These are phyloP conservation scores for Prochilodus magdalenae DNA, from an alignment of 2,113 vertebrate species.

Conservation along the genomic window DNA sequence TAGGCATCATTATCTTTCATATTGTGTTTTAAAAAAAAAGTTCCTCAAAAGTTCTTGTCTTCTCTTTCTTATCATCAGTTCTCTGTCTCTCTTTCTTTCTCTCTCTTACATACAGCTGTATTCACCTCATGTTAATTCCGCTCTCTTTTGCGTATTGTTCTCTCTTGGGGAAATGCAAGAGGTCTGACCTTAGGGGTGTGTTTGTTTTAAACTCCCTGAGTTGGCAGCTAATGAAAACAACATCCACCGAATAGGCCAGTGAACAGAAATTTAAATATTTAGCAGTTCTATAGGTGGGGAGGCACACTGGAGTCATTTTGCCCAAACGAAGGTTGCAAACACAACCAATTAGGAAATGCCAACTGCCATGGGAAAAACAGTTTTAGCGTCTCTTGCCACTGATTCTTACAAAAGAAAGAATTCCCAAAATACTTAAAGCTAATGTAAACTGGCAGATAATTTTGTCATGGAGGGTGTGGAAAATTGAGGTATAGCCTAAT, in stretches of 20 bases:
- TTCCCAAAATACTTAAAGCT: not conserved
- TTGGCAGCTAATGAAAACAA: slow-evolving; percentile 65
- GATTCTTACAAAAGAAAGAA: not conserved
- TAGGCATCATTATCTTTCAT: too few relatives aligned
- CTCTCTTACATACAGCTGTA: too few relatives aligned
- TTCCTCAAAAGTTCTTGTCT: too few relatives aligned
- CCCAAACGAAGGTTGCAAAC: slow-evolving; percentile 52
- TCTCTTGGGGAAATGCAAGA: slow-evolving; percentile 60
- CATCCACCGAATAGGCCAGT: slow-evolving; percentile 47
- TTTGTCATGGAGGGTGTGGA: not conserved
- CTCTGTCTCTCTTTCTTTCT: too few relatives aligned
- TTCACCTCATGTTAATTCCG: slow-evolving; percentile 63
- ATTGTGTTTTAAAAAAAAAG: too few relatives aligned
- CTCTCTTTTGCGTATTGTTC: slow-evolving; percentile 58
- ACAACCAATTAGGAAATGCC: slow-evolving; percentile 41
- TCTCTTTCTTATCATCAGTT: too few relatives aligned
- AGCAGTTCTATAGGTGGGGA: slow-evolving; percentile 18
- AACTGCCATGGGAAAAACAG: slow-evolving; percentile 21
- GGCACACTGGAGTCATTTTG: slow-evolving; percentile 30
- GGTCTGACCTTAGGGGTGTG: slow-evolving; percentile 63
- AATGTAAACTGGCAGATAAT: too few relatives aligned
- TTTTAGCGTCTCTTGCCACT: not conserved
- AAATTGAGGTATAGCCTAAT: not conserved
- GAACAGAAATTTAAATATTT: slow-evolving; percentile 48
- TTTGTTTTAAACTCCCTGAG: slow-evolving; percentile 61